Evolutionary conservation across 2,797 vertebrate species (phyloP).

Genomic region (Crenuchus spilurus): DNA sequence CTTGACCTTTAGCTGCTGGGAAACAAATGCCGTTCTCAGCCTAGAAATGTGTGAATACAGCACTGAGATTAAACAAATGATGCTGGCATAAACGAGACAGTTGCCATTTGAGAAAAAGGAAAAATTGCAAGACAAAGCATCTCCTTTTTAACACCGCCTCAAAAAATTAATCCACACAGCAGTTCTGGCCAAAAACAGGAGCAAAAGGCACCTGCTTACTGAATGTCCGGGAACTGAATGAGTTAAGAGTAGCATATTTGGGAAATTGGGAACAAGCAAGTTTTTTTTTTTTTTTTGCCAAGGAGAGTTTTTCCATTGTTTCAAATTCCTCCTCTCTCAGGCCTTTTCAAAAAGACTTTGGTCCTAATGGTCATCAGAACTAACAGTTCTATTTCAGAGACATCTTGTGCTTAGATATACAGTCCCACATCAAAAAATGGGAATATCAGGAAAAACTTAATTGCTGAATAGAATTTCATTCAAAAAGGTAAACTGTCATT

Average conservation of each 20-base stretch:
- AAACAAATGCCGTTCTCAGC: constrained; percentile 39
- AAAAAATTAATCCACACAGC: not conserved
- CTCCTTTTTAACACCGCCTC: not conserved
- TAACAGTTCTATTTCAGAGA: constrained; percentile 55
- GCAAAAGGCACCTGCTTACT: constrained; percentile 16
- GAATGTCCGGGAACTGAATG: not conserved
- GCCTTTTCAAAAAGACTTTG: constrained; percentile 56
- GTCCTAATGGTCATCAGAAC: constrained; percentile 60
- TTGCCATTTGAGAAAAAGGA: constrained; percentile 19
- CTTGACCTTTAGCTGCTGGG: constrained; percentile 47
- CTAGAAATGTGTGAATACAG: constrained; percentile 17
- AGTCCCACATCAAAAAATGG: too few relatives aligned
- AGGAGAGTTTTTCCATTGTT: not conserved
- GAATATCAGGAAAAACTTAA: too few relatives aligned
- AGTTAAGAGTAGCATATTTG: too few relatives aligned
- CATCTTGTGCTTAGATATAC: too few relatives aligned
- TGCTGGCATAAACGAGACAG: constrained; percentile 23
- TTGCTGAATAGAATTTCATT: too few relatives aligned
- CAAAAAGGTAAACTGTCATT: too few relatives aligned
- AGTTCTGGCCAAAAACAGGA: constrained; percentile 1
- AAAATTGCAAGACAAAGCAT: constrained; percentile 27
- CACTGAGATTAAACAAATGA: constrained; percentile 27
- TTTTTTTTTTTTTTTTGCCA: too few relatives aligned
- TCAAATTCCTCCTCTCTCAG: constrained; percentile 29
- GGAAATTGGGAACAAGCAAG: too few relatives aligned